Base-by-base conservation (phyloP, 2,888 invertebrate genomes). In the Idaea biselata region DNA sequence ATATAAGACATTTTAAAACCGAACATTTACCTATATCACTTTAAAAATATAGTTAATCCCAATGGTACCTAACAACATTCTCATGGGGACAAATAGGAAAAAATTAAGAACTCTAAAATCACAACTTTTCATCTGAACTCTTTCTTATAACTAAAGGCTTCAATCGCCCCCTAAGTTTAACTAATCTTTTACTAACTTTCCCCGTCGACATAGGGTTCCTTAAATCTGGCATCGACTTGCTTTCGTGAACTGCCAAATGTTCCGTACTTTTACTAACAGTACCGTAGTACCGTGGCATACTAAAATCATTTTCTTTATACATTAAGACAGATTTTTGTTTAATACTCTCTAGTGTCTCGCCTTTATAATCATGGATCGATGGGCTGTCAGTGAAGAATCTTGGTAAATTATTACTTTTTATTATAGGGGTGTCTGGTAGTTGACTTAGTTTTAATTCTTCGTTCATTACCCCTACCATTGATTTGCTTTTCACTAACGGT, bases 241-340 rank as follows among this genome's bases (percentile, higher is more conserved):
- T 93, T 61, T 92, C 91, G 44, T 90, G 89, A 0, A 90, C 86
- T 0, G 89, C 78, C 2, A 78, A 66, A 5, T 76, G 75, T 44
- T 88, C 86, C 0, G 76, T 68, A 0, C 82, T 67, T 58, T 88
- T 86, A 0, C 87, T 73, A 0, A 88, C 80, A 1, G 89, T 84
- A 0, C 94, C 93, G 69, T 94, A 94, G 71, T 94, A 94, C 64
- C 95, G 86, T 0, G 94, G 94, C 95, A 94, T 94, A 18, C 94
- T 94, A 62, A 93, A 94, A 68, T 94, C 95, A 60, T 84, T 84
- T 66, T 93, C 91, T 31, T 90, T 86, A 44, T 89, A 88, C 83
- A 89, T 84, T 69, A 88, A 68, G 57, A 93, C 93, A 0, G 94
- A 91, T 58, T 94, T 90, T 74, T 94, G 93, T 64, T 94, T 93